phyloP scores from a whole-genome alignment of 1,140 invertebrate genomes.

The Popillia japonica region DNA sequence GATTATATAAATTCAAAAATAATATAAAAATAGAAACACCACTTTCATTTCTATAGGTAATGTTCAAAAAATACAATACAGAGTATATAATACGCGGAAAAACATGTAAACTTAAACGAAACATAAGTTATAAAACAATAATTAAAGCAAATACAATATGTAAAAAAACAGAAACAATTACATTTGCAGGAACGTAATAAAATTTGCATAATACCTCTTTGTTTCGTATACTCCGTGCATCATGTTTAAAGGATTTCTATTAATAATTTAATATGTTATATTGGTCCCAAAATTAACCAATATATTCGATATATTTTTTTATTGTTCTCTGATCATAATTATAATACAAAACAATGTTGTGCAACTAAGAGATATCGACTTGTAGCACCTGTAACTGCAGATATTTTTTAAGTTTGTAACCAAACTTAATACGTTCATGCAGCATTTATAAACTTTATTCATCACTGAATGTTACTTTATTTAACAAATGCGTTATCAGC shows the following conservation, averaged over 20 bases:
- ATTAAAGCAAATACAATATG: neutral
- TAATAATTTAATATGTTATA: conserved; percentile 1
- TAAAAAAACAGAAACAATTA: conserved; percentile 5
- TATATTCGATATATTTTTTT: neutral
- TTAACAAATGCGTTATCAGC: conserved; percentile 23
- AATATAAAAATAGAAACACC: conserved; percentile 42
- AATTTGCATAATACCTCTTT: neutral
- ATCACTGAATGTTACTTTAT: neutral
- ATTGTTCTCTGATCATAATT: conserved; percentile 25
- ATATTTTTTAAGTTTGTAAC: conserved; percentile 41
- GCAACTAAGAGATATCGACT: conserved; percentile 6
- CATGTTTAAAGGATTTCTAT: neutral
- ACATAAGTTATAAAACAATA: conserved; percentile 7
- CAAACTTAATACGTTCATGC: conserved; percentile 40
- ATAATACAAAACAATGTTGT: conserved; percentile 35
- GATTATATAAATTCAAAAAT: conserved; percentile 41
- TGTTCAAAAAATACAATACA: conserved; percentile 23
- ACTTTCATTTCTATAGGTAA: neutral
- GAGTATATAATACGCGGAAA: neutral
- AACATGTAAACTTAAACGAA: conserved; percentile 17
- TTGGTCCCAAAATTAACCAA: conserved; percentile 40
- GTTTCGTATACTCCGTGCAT: neutral
- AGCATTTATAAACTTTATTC: neutral
- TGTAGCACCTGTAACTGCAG: conserved; percentile 34
- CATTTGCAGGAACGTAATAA: neutral